A percentile compares a stretch with the other conserved stretches of the same genome.
Evolutionary conservation across 2,797 vertebrate species (phyloP).

Genomic region (Urophycis tenuis): DNA sequence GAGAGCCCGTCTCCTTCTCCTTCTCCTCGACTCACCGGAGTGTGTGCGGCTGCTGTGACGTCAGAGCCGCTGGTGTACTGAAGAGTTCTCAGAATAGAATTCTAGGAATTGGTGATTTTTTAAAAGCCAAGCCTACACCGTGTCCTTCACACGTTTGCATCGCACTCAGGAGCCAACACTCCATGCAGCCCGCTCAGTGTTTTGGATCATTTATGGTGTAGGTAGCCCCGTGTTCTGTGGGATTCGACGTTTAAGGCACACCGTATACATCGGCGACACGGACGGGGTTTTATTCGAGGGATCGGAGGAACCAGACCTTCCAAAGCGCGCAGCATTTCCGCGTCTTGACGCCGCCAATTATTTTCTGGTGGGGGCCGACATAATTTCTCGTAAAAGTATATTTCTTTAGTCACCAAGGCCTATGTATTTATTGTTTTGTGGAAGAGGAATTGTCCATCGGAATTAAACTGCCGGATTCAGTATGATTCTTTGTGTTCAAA

Average conservation of each 20-base stretch:
- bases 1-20: neutral
- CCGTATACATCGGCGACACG: neutral
- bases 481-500: slow-evolving; percentile 94
- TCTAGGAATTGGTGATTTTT: slow-evolving; percentile 71
- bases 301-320: neutral
- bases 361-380: neutral
- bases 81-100: slow-evolving; percentile 73
- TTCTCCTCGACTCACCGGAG: slow-evolving; percentile 10
- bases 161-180: slow-evolving; percentile 49
- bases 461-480: slow-evolving; percentile 51
- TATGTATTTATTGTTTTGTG: slow-evolving; percentile 8
- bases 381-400: neutral
- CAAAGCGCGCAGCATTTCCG: neutral
- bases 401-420: neutral
- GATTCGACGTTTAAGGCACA: no score
- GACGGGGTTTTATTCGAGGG: neutral
- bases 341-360: neutral
- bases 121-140: slow-evolving; percentile 65
- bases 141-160: slow-evolving; percentile 56
- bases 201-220: neutral
- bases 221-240: no score
- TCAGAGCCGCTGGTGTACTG: slow-evolving; percentile 65
- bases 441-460: slow-evolving; percentile 25
- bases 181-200: slow-evolving; percentile 33
- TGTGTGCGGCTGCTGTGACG: slow-evolving; percentile 57